Base-by-base conservation (phyloP, 2,888 invertebrate species). In the Xestia sexstrigata region DNA sequence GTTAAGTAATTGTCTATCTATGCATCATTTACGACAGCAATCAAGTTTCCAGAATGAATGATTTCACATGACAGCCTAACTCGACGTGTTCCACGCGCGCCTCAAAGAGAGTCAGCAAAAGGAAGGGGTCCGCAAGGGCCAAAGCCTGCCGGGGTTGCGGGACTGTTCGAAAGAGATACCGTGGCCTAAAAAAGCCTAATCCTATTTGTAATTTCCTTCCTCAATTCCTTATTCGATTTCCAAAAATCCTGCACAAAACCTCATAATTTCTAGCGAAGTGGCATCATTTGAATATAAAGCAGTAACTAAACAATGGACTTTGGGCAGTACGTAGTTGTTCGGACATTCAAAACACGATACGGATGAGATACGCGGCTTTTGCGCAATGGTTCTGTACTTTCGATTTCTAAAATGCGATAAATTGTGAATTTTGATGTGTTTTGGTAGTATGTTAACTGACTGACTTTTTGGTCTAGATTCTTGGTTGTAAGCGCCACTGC, bases 251-350 rank as follows among this genome's bases (percentile, higher is more conserved):
- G 70, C 69, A 70, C 47, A 58, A 67, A 52, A 67, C n/a, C 39
- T 45, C 20, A 30, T 67, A 42, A 82, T 70, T 77, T 82, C 78
- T 70, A 15, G 39, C 30, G 69, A 72, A 72, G 55, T 62, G 35
- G 7, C 55, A 42, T 70, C 70, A 58, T 70, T 70, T 62, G 83
- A 83, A 83, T 83, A 76, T 83, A 75, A 83, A 83, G 79, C 79
- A 67, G 23, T 9, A 35, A 23, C 49, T 63, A 58, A 83, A 83
- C 72, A 83, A 83, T 83, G 52, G 75, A 55, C 26, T 55, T 72
- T 30, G 42, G 60, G 42, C n/a, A 9, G 35, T 60, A 70, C 42
- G 62, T 72, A 66, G 58, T 69, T 67, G 49, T 71, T 73, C 67
- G 75, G 72, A 60, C 70, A 83, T 83, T 76, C 79, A 68, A 70